Evolutionary conservation across 2,888 invertebrate species (phyloP).

Genomic region (Oxycera nigricornis): DNA sequence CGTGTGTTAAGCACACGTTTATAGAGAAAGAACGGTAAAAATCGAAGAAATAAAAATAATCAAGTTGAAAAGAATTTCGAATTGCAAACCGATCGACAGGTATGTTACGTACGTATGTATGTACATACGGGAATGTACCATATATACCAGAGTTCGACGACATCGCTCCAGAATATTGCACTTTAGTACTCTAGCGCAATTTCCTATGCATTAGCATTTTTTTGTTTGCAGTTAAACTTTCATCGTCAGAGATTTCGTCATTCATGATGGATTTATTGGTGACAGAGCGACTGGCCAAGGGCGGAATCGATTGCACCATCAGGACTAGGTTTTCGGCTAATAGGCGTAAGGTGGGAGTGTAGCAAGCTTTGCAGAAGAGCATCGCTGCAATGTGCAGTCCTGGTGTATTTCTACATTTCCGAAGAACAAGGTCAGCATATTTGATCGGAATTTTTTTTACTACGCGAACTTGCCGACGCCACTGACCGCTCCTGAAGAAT

Average conservation of each 20-base stretch:
- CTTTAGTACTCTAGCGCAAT: constrained; percentile 18
- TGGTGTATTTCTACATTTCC: too few relatives aligned
- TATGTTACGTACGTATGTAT: neutral
- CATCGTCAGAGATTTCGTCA: too few relatives aligned
- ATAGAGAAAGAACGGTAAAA: neutral
- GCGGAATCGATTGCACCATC: too few relatives aligned
- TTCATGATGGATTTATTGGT: too few relatives aligned
- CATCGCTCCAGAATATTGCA: constrained; percentile 19
- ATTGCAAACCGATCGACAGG: constrained; percentile 27
- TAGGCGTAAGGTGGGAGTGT: too few relatives aligned
- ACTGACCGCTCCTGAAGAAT: neutral
- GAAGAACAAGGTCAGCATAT: too few relatives aligned
- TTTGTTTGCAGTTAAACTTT: neutral
- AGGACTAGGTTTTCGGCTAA: too few relatives aligned
- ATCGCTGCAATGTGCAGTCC: too few relatives aligned
- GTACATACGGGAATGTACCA: neutral
- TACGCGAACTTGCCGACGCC: neutral
- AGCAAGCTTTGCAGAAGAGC: too few relatives aligned
- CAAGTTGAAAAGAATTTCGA: neutral
- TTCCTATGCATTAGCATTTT: constrained; percentile 21
- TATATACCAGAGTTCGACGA: constrained; percentile 9
- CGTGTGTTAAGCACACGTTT: neutral
- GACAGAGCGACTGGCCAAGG: too few relatives aligned
- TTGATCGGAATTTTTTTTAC: too few relatives aligned
- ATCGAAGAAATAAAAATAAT: neutral